Base-by-base conservation (phyloP, 2,797 vertebrate genomes). In the Cynodonichthys magdalenae region DNA sequence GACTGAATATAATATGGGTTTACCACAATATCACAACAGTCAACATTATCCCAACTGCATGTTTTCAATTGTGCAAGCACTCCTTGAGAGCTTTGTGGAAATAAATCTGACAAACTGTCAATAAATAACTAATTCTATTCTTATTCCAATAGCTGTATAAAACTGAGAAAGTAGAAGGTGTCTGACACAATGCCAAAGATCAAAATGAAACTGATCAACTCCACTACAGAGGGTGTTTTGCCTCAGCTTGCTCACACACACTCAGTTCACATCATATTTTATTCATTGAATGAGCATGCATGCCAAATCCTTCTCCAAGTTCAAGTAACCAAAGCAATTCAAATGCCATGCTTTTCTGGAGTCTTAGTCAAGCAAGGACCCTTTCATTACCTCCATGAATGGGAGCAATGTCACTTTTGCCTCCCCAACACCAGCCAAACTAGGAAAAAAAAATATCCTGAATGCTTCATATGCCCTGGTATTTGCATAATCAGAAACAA, bases 401-500 rank as follows among this genome's bases (percentile, higher is more conserved):
- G 42, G 69, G 61, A 56, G 55, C 66, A 20, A 74, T 83, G 77
- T 80, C 61, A 59, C 67, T 71, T 67, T 53, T 74, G 52, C 77
- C 65, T 76, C 68, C 11, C 71, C 39, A 76, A 61, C 63, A 61
- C 31, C 53, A 72, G 75, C 63, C 49, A 79, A 83, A 84, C 62
- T 14, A 50, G 59, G 39, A 24, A 24, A 24, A 74, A 61, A 80
- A 76, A 77, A 57, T 31, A 53, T 66, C 74, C 55, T 49, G 6
- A 65, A 61, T 74, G 82, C 80, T 80, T 75, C 81, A 69, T 83
- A 83, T 80, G 85, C 68, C 64, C 74, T 12, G 34, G 71, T 74
- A 85, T 90, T 87, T 87, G 71, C 84, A 89, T 89, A 85, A 83
- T 85, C 82, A 82, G 71, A 90, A 91, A 89, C 83, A 89, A 90